A percentile compares a stretch with the other conserved stretches of the same genome.
Evolutionary conservation across 2,888 invertebrate species (phyloP).

Genomic region (Athalia cordata): DNA sequence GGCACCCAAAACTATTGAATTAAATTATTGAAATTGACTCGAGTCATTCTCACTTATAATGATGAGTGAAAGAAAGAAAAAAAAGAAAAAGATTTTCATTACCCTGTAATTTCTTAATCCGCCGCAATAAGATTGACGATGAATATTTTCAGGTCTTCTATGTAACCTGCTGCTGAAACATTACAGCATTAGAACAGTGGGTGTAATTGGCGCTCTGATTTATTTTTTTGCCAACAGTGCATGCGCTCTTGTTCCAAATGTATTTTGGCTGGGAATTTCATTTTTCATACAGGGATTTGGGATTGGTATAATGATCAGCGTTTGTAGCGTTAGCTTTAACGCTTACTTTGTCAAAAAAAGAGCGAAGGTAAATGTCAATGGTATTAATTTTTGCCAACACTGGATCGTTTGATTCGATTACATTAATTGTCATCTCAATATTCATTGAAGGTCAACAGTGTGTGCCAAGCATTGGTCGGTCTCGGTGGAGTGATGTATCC

Average conservation of each 20-base stretch:
- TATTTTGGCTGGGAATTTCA: conserved; percentile 79
- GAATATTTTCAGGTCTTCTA: conserved; percentile 77
- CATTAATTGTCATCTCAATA: conserved; percentile 63
- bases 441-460: conserved; percentile 80
- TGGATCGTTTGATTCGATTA: conserved; percentile 49
- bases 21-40: too few relatives aligned
- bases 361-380: conserved; percentile 73
- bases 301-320: conserved; percentile 83
- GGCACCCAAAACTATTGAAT: too few relatives aligned
- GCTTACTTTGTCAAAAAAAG: conserved; percentile 83
- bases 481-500: conserved; percentile 83
- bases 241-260: conserved; percentile 77
- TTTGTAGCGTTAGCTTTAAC: conserved; percentile 84
- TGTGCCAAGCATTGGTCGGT: conserved; percentile 83
- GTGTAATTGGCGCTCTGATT: conserved; percentile 79
- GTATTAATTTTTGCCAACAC: neutral
- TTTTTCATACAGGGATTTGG: conserved; percentile 80
- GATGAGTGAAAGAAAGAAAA: too few relatives aligned
- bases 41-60: too few relatives aligned
- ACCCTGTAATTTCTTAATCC: neutral
- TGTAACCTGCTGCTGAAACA: conserved; percentile 81
- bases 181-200: conserved; percentile 81
- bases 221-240: conserved; percentile 80
- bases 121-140: too few relatives aligned
- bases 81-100: neutral